These are phyloP conservation scores for Lytechinus pictus DNA, from an alignment of 35 echinoderm and acorn worm genomes.

Conservation along the genomic window DNA sequence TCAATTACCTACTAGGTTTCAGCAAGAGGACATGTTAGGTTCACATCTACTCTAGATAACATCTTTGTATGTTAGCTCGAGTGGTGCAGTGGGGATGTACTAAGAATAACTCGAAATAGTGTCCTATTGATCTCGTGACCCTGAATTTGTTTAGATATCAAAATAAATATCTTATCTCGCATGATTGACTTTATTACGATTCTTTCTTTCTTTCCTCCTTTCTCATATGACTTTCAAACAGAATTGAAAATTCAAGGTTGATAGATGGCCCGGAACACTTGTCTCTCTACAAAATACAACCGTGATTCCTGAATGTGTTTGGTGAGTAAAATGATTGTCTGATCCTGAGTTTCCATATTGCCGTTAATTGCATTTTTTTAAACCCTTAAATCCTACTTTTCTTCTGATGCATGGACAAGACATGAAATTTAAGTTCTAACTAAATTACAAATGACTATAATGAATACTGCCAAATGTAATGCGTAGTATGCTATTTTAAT, in stretches of 20 bases:
- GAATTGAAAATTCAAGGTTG: neutral
- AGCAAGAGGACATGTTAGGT: neutral
- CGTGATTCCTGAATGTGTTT: neutral
- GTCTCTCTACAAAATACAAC: neutral
- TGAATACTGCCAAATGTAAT: too few relatives aligned
- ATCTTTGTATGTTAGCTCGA: neutral
- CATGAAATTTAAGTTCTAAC: too few relatives aligned
- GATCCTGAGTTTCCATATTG: neutral
- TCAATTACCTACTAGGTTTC: neutral
- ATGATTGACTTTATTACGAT: neutral
- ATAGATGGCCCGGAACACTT: neutral
- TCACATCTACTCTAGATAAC: neutral
- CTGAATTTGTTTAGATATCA: too few relatives aligned
- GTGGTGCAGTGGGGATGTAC: neutral
- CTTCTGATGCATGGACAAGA: too few relatives aligned
- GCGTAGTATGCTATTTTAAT: too few relatives aligned
- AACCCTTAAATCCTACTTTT: too few relatives aligned
- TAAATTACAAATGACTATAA: too few relatives aligned
- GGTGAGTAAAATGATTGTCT: neutral
- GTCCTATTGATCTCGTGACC: too few relatives aligned
- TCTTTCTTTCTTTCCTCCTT: neutral
- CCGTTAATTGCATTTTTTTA: too few relatives aligned
- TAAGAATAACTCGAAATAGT: too few relatives aligned
- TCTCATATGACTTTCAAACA: neutral
- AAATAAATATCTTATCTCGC: too few relatives aligned